phyloP scores from a whole-genome alignment of 2,797 vertebrate species.

The Bryconaethiops microstoma region DNA sequence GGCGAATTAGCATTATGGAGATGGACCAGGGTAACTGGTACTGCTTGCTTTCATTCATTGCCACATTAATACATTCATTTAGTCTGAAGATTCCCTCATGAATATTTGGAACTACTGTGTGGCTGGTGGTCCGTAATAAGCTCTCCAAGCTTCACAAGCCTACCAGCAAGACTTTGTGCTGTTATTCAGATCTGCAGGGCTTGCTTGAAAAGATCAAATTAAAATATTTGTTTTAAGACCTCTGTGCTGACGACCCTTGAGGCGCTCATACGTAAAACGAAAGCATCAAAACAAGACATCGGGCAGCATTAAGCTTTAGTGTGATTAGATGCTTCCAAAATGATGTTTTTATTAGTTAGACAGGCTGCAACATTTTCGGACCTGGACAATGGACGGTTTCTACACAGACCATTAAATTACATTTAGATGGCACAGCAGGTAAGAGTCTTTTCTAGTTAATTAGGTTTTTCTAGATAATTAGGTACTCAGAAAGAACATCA shows the following conservation, averaged over 20 bases:
- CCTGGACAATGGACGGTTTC: not conserved
- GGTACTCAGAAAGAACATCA: conserved; percentile 1
- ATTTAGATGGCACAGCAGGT: not conserved
- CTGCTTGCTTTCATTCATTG: not conserved
- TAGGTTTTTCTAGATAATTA: conserved; percentile 21
- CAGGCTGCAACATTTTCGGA: not conserved
- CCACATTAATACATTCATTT: not conserved
- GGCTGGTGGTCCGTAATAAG: conserved; percentile 36
- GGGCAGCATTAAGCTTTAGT: not conserved
- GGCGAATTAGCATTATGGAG: not conserved
- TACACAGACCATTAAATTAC: not conserved
- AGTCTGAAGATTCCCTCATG: conserved; percentile 18
- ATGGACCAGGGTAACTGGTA: not conserved
- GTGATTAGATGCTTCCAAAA: conserved; percentile 11
- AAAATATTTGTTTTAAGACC: conserved; percentile 49
- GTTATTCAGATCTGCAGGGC: conserved; percentile 48
- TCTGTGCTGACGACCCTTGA: not conserved
- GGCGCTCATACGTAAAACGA: conserved; percentile 23
- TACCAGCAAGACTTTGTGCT: conserved; percentile 32
- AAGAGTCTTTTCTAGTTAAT: conserved; percentile 24
- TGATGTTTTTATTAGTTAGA: not conserved
- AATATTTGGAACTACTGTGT: conserved; percentile 23
- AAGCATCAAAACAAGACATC: conserved; percentile 14
- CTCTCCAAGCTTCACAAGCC: conserved; percentile 40
- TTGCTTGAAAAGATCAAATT: conserved; percentile 53